Conservation (phyloP, 1,140 invertebrate species). For the Pseudomyrmex sp. region DNA sequence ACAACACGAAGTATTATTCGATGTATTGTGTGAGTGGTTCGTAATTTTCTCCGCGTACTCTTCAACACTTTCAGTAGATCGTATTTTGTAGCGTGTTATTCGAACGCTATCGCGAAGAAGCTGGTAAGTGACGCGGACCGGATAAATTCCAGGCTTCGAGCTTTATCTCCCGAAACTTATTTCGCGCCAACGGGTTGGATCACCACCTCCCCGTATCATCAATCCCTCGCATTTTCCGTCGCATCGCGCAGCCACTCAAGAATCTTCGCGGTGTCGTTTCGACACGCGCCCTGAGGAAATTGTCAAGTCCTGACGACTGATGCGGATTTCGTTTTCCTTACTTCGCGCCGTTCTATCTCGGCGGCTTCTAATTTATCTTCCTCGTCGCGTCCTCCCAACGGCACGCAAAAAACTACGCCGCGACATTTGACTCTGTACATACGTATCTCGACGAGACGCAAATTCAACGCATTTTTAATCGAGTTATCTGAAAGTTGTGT, state of each 20-base stretch:
- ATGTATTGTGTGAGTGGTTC: not conserved
- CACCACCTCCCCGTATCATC: not conserved
- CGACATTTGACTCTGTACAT: not conserved
- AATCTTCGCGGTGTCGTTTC: conserved; percentile 28
- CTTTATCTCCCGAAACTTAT: conserved; percentile 45
- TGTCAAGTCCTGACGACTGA: conserved; percentile 41
- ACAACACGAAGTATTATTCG: not conserved
- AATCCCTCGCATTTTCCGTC: conserved; percentile 56
- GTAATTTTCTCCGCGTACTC: not conserved
- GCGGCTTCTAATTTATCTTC: conserved; percentile 68
- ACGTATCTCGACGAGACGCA: not conserved
- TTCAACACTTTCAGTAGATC: not conserved
- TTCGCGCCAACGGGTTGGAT: conserved; percentile 37
- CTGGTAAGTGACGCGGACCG: not conserved
- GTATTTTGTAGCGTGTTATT: not conserved
- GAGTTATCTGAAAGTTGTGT: conserved; percentile 42
- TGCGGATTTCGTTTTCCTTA: conserved; percentile 54
- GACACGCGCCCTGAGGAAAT: conserved; percentile 48
- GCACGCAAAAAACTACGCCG: conserved; percentile 11
- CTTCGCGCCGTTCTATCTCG: conserved; percentile 2
- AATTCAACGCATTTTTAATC: conserved; percentile 20
- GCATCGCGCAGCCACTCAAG: conserved; percentile 22
- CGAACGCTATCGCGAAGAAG: not conserved
- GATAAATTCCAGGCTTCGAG: conserved; percentile 24
- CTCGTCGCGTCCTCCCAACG: not conserved